Evolutionary conservation across 2,797 vertebrate genomes (phyloP), one percentile per base, ranked within the genome.

Genomic region (Anguilla obscura): DNA sequence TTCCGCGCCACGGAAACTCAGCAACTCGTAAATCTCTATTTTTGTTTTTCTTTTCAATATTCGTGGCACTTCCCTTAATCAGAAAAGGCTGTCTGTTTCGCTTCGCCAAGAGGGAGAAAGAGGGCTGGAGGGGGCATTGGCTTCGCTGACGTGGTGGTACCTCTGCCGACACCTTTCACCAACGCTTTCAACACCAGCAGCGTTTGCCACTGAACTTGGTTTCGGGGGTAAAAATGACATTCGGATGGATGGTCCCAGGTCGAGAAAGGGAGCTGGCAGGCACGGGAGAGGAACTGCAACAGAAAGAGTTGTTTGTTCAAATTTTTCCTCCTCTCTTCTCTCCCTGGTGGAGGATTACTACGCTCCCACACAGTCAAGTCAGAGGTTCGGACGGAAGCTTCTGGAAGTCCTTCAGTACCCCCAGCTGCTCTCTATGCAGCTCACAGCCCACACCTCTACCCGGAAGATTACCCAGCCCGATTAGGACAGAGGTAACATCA

Each of bases 401-500:
- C 80, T 83, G 80, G 45, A 21, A 52, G 45, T n/a, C 80, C 18
- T 21, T 40, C 36, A 45, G 74, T 45, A 45, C 33, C 74, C 74
- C 9, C n/a, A 56, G 1, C 83, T 30, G 83, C 83, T 84, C 30
- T 84, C 21, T 50, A 56, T 54, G 83, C 52, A 27, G 83, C 50
- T 18, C 30, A 52, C 83, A 84, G 83, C 83, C 79, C 79, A n/a
- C 40, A 80, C 40, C 69, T 71, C n/a, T 33, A 71, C n/a, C 69
- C 36, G 18, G 5, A 33, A 40, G 74, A 79, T 79, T 40, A 40
- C 36, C 12, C 33, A 9, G 83, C 12, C 83, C 9, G 52, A 84
- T 84, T 54, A 84, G 83, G n/a, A 56, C n/a, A 16, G 48, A 24
- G 56, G 83, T 40, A 56, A 12, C 30, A 33, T 84, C 48, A 84